These are phyloP conservation scores for Kryptolebias ocellatus DNA, from an alignment of 2,797 vertebrate genomes.

Conservation along the genomic window DNA sequence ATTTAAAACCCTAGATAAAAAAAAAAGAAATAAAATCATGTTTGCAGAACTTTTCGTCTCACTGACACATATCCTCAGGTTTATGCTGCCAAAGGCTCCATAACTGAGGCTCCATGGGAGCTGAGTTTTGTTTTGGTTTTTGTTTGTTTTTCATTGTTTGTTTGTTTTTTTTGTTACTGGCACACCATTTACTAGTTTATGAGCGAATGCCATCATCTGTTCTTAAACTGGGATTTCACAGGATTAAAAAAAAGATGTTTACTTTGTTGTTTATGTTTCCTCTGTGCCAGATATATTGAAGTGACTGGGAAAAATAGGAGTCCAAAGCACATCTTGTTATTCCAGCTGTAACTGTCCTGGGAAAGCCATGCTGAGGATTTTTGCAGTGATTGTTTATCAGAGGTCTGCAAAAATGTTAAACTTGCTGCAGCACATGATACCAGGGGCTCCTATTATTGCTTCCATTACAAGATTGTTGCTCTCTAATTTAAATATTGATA, in stretches of 20 bases:
- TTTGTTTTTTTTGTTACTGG: not conserved
- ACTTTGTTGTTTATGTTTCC: conserved; percentile 3
- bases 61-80: not conserved
- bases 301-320: conserved; percentile 73
- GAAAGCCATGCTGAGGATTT: conserved; percentile 68
- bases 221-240: not conserved
- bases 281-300: conserved; percentile 51
- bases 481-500: not conserved
- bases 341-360: conserved; percentile 83
- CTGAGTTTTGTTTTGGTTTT: too few species aligned
- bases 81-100: not conserved
- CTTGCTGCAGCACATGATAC: conserved; percentile 36
- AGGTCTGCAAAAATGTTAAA: conserved; percentile 60
- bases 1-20: too few species aligned
- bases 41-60: conserved; percentile 6
- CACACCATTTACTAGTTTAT: not conserved
- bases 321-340: conserved; percentile 80
- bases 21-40: conserved; percentile 8
- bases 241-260: not conserved
- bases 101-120: too few species aligned
- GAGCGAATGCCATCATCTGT: not conserved
- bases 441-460: conserved; percentile 20
- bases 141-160: too few species aligned
- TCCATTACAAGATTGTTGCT: conserved; percentile 7
- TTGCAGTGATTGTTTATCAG: conserved; percentile 63